phyloP scores from a whole-genome alignment of 2,113 vertebrate genomes.

The Salvator merianae region DNA sequence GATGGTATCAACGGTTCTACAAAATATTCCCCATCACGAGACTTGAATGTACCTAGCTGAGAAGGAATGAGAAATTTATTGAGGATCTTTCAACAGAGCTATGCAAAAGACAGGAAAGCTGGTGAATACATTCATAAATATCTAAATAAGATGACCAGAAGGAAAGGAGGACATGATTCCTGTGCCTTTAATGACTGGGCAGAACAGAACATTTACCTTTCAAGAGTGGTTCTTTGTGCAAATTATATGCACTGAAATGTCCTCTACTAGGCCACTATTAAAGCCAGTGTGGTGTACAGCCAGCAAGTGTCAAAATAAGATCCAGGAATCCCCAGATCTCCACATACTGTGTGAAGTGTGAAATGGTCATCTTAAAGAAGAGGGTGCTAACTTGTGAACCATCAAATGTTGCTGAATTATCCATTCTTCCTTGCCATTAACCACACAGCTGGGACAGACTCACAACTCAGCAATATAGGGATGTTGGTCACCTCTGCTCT shows the following conservation, averaged over 20 bases:
- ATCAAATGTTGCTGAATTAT: too few species aligned
- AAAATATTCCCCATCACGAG: constrained; percentile 94
- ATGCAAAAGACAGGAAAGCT: neutral
- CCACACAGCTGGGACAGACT: neutral
- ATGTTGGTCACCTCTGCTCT: neutral
- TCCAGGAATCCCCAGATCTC: too few species aligned
- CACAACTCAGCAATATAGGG: neutral
- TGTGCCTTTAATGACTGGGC: too few species aligned
- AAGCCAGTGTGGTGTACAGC: too few species aligned
- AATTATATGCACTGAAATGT: neutral
- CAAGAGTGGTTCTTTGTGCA: too few species aligned
- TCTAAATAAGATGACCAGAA: neutral
- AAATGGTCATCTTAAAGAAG: too few species aligned
- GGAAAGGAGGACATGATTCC: neutral
- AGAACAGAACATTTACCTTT: neutral
- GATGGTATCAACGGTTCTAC: constrained; percentile 91
- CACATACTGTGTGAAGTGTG: too few species aligned
- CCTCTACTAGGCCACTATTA: neutral
- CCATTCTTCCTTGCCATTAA: too few species aligned
- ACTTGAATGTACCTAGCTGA: constrained; percentile 96
- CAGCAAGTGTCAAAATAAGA: too few species aligned
- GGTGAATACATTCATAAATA: accelerated
- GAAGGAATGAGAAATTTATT: constrained; percentile 56
- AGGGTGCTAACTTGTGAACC: too few species aligned
- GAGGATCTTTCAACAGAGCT: accelerated